These are phyloP conservation scores for Mellivora capensis DNA, from an alignment of 2,113 vertebrate species.

Conservation along the genomic window DNA sequence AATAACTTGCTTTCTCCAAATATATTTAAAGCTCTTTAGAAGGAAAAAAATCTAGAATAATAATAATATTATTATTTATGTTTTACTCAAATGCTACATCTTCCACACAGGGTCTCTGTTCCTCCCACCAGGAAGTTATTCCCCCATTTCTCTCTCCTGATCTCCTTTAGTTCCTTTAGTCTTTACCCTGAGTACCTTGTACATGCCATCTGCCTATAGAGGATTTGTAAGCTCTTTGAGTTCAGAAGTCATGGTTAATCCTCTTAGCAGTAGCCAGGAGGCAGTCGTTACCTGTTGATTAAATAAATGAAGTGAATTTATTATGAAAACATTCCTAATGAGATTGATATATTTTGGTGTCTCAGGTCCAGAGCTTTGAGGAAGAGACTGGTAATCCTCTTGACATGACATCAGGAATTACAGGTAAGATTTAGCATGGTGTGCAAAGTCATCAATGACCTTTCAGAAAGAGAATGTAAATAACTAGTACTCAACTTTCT, in stretches of 20 bases:
- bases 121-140: neutral
- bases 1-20: neutral
- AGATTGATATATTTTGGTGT: constrained; percentile 30
- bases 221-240: neutral
- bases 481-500: neutral
- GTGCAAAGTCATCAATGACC: neutral
- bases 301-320: constrained; percentile 19
- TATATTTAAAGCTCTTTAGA: neutral
- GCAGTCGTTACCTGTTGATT: neutral
- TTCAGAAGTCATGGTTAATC: neutral
- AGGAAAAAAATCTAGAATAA: neutral
- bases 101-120: neutral
- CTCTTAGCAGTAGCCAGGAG: neutral
- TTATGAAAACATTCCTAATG: constrained; percentile 4
- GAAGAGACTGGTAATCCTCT: constrained; percentile 71
- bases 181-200: neutral
- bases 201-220: neutral
- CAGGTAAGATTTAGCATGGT: constrained; percentile 53
- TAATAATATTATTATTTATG: neutral
- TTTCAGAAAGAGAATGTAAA: neutral
- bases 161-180: neutral
- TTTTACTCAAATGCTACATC: neutral
- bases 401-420: constrained; percentile 60
- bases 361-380: constrained; percentile 81
- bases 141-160: neutral